Base-by-base conservation (phyloP, 2,888 invertebrate species). In the Tortrix viridana region DNA sequence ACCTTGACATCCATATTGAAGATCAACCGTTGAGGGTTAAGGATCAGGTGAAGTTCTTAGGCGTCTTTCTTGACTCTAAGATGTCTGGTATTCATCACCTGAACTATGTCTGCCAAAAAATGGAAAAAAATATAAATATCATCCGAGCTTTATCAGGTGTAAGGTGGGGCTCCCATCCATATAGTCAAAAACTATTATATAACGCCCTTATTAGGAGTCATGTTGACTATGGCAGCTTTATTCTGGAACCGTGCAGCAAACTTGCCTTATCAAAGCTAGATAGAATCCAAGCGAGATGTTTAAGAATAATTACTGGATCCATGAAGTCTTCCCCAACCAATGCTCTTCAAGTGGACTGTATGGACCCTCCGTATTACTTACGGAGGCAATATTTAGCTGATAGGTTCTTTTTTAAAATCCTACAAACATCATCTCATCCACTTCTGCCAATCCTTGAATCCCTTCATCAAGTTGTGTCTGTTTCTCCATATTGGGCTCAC, bases 241-340 rank as follows among this genome's bases (percentile, higher is more conserved):
- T 48, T 4, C 19, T 47, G 5, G 49, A 57, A 38, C 57, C 57
- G 5, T 38, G 57, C 26, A 57, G 16, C 18, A 48, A 38, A 22
- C 7, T 14, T 26, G 49, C 49, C 9, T 3, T 50, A 12, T 3
- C 3, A 3, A 49, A 50, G 19, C 26, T 58, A 14, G 50, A 50
- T 23, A 12, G 16, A 6, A 23, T 58, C 9, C 58, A 58, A 22
- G 38, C 50, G 3, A 49, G 26, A 50, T 41, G 43, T 26, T 19
- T 58, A 7, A 23, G 58, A 5, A 41, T 58, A 18, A 50, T 58
- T 18, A 18, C 26, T 5, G 58, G 55, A 19, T 19, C 43, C 14
- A 55, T 46, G 46, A 55, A 55, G 23, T 57, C 57, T 2, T 38
- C 57, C n/a, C 59, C 59, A 7, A 50, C 43, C 3, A 59, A 44